Evolutionary conservation across 1,140 invertebrate genomes (phyloP), one percentile per base, ranked within the genome.

Genomic region (Saxidomus purpurata): DNA sequence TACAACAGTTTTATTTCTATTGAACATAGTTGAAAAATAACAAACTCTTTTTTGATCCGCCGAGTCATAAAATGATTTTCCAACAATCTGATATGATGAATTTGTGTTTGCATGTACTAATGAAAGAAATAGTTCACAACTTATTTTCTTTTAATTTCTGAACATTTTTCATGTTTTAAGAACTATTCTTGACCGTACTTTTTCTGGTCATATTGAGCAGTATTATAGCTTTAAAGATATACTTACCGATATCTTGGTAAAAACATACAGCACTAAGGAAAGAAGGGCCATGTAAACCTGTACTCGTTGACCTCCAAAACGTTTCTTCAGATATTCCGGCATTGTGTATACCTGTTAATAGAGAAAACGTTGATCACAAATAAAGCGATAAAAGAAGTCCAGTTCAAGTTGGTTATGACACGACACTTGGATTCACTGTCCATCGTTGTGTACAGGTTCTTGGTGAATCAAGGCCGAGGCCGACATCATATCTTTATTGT

Each of bases 201-300:
- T n/a, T n/a, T n/a, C n/a, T n/a, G n/a, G n/a, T n/a, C n/a, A n/a
- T n/a, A n/a, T n/a, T n/a, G n/a, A n/a, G n/a, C n/a, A n/a, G n/a
- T n/a, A n/a, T n/a, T n/a, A n/a, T n/a, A n/a, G n/a, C n/a, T n/a
- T n/a, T n/a, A n/a, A n/a, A n/a, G n/a, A n/a, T 43, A 15, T 43
- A 43, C 43, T 43, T 43, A 97, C 97, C 28, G 97, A 97, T 89
- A 97, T 97, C 94, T 97, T 97, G 11, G 97, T 97, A 92, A 97
- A 97, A 28, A 97, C 95, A 90, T 97, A 97, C n/a, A 97, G 94
- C 31, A 97, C 92, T 0, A 97, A 94, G 9, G 97, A 96, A 19
- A 97, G 93, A 43, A 97, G 95, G 15, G 97, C 96, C 90, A 97
- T 95, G 92, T 97, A 97, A 9, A 97, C 94, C 77, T 96, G 95